Evolutionary conservation across 2,113 vertebrate species (phyloP).

Genomic region (Nesospiza acunhae): DNA sequence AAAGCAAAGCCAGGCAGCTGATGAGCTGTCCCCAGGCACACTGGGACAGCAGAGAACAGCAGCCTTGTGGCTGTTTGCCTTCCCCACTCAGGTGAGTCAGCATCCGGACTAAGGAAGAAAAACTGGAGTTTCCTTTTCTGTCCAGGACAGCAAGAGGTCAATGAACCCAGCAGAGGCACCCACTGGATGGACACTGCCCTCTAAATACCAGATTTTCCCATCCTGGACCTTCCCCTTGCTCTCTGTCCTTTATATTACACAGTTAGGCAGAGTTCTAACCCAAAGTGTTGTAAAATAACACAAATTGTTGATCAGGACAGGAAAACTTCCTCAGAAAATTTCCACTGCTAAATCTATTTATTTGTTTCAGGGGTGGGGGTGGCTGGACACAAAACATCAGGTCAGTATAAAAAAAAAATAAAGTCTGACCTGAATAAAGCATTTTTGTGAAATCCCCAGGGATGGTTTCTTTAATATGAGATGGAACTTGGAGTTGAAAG

Average conservation of each 20-base stretch:
- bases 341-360: not conserved
- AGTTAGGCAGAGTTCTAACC: not conserved
- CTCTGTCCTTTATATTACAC: not conserved
- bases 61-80: conserved; percentile 24
- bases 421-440: not conserved
- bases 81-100: conserved; percentile 62
- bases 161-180: not conserved
- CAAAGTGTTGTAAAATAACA: not conserved
- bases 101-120: conserved; percentile 10
- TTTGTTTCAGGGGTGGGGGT: not conserved
- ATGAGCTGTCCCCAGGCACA: not conserved
- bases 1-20: not conserved
- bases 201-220: not conserved
- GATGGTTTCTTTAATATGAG: not conserved
- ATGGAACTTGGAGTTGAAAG: not conserved
- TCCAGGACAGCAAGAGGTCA: not conserved
- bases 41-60: not conserved
- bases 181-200: not conserved
- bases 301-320: not conserved
- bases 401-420: not conserved
- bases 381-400: not conserved
- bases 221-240: not conserved
- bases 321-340: not conserved
- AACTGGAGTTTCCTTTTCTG: conserved; percentile 54
- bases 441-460: not conserved